A percentile compares a stretch with the other conserved stretches of the same genome.
Conservation (phyloP, 1,140 invertebrate genomes). For the Drosophila kanapiae region DNA sequence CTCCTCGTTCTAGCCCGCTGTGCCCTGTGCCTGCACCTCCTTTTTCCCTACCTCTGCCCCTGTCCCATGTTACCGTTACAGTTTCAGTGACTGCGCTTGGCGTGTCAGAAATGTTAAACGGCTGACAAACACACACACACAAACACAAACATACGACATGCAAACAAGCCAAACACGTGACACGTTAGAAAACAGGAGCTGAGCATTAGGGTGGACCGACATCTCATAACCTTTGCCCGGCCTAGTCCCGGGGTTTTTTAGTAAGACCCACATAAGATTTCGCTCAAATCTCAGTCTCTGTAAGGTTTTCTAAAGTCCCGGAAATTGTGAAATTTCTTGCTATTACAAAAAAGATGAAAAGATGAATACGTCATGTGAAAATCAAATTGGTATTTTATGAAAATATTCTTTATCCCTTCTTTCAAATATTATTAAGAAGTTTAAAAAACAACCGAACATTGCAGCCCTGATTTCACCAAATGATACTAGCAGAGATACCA, state of each 20-base stretch:
- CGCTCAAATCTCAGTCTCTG: not conserved
- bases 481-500: too few species aligned
- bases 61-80: conserved; percentile 29
- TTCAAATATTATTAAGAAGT: too few species aligned
- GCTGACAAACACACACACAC: conserved; percentile 39
- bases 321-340: too few species aligned
- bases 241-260: not conserved
- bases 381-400: too few species aligned
- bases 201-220: conserved; percentile 25
- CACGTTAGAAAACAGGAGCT: conserved; percentile 36
- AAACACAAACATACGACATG: conserved; percentile 21
- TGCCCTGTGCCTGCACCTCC: conserved; percentile 3
- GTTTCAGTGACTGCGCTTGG: conserved; percentile 43
- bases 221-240: not conserved
- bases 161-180: conserved; percentile 48
- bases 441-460: too few species aligned
- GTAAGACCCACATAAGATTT: not conserved
- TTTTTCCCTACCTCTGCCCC: conserved; percentile 5
- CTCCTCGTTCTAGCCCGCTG: not conserved
- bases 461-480: too few species aligned
- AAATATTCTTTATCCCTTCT: too few species aligned
- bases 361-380: too few species aligned
- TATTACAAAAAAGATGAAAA: too few species aligned
- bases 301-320: not conserved
- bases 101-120: conserved; percentile 54